Conservation (phyloP, 2,888 invertebrate species). For the Branchellion lobata region DNA sequence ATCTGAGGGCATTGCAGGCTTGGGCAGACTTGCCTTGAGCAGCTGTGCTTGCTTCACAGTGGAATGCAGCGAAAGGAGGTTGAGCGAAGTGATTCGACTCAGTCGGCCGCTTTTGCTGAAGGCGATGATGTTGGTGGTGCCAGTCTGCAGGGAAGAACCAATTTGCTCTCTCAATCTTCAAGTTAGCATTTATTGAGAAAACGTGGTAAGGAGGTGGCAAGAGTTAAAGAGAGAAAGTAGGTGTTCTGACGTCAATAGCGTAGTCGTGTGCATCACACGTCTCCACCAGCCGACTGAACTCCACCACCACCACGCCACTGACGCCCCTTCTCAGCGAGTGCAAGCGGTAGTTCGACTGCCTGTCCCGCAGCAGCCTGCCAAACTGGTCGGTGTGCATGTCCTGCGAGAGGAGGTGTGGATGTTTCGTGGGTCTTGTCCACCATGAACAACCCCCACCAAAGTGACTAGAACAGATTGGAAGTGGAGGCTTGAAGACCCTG, state of each 20-base stretch:
- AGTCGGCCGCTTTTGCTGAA: slow-evolving; percentile 52
- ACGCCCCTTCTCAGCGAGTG: slow-evolving; percentile 49
- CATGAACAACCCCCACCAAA: too few species aligned
- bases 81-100: slow-evolving; percentile 48
- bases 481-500: neutral
- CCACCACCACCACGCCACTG: slow-evolving; percentile 48
- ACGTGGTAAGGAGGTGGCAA: neutral
- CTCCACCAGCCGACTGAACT: slow-evolving; percentile 56
- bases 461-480: neutral
- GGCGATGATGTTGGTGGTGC: slow-evolving; percentile 63
- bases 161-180: neutral
- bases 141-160: slow-evolving; percentile 56
- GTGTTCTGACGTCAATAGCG: slow-evolving; percentile 56
- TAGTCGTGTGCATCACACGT: slow-evolving; percentile 60
- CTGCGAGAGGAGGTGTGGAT: slow-evolving; percentile 49
- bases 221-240: neutral
- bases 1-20: slow-evolving; percentile 55
- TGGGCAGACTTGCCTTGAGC: slow-evolving; percentile 57
- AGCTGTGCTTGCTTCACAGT: slow-evolving; percentile 58
- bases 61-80: slow-evolving; percentile 52
- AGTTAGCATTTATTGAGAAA: neutral
- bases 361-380: slow-evolving; percentile 56
- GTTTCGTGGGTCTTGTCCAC: neutral
- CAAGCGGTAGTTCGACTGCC: slow-evolving; percentile 57
- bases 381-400: slow-evolving; percentile 57